These are phyloP conservation scores for Trematomus bernacchii DNA, from an alignment of 2,797 vertebrate species.

Conservation along the genomic window DNA sequence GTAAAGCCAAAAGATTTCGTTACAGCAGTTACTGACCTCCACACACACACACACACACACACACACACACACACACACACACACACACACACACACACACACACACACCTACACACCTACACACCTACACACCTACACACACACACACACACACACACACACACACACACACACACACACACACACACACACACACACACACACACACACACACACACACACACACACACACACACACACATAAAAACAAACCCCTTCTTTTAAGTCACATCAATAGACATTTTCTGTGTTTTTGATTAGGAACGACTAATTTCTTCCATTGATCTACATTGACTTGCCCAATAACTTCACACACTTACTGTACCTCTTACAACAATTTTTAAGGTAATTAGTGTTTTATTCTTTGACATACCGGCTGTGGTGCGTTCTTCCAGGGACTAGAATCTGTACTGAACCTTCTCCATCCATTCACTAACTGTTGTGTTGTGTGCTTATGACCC, in stretches of 20 bases:
- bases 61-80: too few relatives aligned
- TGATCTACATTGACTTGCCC: background rate
- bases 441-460: constrained; percentile 17
- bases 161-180: accelerated
- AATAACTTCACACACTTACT: background rate
- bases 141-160: too few relatives aligned
- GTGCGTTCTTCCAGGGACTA: background rate
- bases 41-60: background rate
- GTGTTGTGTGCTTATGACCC: constrained; percentile 5
- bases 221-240: accelerated
- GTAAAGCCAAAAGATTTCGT: background rate
- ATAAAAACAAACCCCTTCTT: too few relatives aligned
- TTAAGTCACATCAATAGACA: too few relatives aligned
- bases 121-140: too few relatives aligned
- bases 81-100: too few relatives aligned
- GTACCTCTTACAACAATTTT: constrained; percentile 20
- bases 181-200: too few relatives aligned
- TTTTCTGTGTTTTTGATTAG: too few relatives aligned
- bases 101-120: too few relatives aligned
- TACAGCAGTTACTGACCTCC: constrained; percentile 10
- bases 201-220: too few relatives aligned
- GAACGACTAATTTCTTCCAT: background rate
- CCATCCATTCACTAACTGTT: constrained; percentile 12
- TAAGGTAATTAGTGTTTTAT: constrained; percentile 14
- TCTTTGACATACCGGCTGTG: background rate